phyloP scores from a whole-genome alignment of 2,888 invertebrate genomes.

The Trachelus iudaicus region DNA sequence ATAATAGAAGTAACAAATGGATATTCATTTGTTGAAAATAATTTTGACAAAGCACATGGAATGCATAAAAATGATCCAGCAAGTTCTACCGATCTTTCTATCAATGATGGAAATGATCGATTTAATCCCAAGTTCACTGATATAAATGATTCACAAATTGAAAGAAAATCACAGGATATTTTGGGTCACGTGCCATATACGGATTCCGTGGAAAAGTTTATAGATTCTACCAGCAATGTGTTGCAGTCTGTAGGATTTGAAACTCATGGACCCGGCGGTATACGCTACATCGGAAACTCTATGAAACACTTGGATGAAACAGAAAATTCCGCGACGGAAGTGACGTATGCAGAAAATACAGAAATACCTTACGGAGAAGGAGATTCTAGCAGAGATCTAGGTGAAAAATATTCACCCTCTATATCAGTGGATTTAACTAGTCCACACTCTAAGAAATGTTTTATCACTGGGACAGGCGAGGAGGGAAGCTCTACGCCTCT shows the following conservation, averaged over 20 bases:
- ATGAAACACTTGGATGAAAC: not conserved
- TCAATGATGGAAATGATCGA: not conserved
- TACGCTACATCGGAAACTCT: not conserved
- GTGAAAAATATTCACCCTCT: not conserved
- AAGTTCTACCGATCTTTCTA: not conserved
- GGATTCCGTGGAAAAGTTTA: not conserved
- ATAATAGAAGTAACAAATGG: conserved; percentile 23
- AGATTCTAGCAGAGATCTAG: not conserved
- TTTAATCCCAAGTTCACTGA: not conserved
- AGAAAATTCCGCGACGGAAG: not conserved
- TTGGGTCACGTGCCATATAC: not conserved
- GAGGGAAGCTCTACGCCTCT: not conserved
- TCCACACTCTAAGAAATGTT: not conserved
- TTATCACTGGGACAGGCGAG: not conserved
- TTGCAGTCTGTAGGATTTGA: not conserved
- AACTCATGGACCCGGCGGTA: not conserved
- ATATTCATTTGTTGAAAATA: conserved; percentile 10
- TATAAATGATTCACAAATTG: not conserved
- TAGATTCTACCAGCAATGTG: not conserved
- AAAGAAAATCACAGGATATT: not conserved
- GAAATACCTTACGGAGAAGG: not conserved
- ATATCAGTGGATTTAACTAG: not conserved
- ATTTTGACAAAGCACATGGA: not conserved
- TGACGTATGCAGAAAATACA: not conserved
- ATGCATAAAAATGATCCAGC: not conserved